A percentile compares a stretch with the other conserved stretches of the same genome.
These are phyloP conservation scores for Coptodon bakossiorum DNA, from an alignment of 2,113 vertebrate species.

Conservation along the genomic window DNA sequence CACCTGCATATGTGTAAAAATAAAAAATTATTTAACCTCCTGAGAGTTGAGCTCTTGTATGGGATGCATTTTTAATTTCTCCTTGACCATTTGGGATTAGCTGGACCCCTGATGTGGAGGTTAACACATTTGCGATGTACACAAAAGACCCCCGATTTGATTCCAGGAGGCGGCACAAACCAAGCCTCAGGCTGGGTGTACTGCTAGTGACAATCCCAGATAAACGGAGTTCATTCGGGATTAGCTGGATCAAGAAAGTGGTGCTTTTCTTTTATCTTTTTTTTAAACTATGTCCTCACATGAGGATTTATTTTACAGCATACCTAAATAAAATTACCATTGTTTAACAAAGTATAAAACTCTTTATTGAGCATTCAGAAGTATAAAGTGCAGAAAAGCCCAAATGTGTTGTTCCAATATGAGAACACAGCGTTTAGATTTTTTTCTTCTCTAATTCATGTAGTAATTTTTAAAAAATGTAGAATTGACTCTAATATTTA, in stretches of 20 bases:
- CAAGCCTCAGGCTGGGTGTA: not conserved
- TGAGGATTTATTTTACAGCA: not conserved
- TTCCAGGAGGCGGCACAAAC: not conserved
- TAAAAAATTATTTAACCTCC: not conserved
- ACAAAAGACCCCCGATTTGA: not conserved
- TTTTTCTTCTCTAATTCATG: accelerated
- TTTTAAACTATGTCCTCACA: not conserved
- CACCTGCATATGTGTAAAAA: not conserved
- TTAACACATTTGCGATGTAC: not conserved
- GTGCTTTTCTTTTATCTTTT: not conserved
- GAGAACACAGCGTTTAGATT: not conserved
- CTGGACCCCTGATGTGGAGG: not conserved
- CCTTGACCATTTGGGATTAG: not conserved
- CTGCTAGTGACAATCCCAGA: not conserved
- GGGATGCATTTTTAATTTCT: not conserved
- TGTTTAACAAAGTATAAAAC: not conserved
- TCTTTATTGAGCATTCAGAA: not conserved
- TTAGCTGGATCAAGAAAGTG: not conserved
- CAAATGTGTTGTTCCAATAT: not conserved
- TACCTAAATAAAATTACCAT: not conserved
- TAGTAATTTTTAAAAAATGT: accelerated
- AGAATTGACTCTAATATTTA: not conserved
- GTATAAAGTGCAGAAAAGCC: not conserved
- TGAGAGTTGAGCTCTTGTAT: not conserved
- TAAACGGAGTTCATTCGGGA: not conserved